Conservation (phyloP, 2,113 vertebrate genomes). For the Aythya baeri region DNA sequence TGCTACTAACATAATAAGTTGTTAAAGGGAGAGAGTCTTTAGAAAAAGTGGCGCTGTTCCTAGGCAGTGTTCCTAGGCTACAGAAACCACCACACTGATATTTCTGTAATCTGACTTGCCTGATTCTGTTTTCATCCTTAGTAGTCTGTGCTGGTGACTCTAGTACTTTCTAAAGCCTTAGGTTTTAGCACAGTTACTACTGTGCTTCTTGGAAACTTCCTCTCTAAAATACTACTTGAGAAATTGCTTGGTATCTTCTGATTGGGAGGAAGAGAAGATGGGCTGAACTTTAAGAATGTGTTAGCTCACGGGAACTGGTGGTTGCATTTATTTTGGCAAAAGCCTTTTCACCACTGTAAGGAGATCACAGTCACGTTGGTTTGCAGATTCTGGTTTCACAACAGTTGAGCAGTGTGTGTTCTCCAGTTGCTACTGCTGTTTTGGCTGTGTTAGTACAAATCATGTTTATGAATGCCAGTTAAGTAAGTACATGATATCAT, state of each 20-base stretch:
- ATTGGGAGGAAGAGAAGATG: neutral
- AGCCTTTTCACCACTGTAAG: neutral
- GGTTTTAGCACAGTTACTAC: neutral
- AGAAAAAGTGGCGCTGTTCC: neutral
- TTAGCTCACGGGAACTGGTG: neutral
- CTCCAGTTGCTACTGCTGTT: accelerated
- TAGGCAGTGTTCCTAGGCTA: neutral
- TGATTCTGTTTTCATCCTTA: neutral
- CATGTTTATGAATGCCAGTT: neutral
- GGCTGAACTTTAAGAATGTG: neutral
- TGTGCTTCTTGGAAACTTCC: neutral
- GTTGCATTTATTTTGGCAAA: neutral
- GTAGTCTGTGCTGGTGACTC: neutral
- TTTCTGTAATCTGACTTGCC: neutral
- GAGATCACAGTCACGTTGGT: neutral
- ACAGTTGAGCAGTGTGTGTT: neutral
- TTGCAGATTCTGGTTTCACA: neutral
- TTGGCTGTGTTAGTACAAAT: neutral
- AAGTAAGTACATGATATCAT: neutral
- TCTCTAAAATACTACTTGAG: neutral
- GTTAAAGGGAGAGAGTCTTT: neutral
- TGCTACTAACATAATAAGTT: neutral
- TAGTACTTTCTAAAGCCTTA: neutral
- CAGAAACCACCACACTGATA: neutral
- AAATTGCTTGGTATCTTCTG: neutral